These are phyloP conservation scores for Herpetotheres cachinnans DNA, from an alignment of 2,113 vertebrate species.

Conservation along the genomic window DNA sequence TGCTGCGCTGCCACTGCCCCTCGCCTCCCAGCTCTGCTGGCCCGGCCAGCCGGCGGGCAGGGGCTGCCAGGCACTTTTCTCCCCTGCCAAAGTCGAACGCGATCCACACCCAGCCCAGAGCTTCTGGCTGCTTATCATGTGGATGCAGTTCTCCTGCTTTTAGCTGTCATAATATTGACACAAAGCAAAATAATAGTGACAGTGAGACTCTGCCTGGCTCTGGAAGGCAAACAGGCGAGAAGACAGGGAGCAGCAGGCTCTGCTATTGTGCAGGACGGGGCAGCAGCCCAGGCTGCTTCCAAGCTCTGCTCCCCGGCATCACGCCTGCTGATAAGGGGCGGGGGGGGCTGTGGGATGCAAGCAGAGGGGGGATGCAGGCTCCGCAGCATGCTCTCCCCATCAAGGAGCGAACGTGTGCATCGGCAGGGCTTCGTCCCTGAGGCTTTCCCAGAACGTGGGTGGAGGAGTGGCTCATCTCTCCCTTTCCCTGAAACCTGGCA, in stretches of 20 bases:
- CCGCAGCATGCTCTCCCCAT: not conserved
- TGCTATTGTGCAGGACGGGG: not conserved
- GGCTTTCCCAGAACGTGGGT: constrained; percentile 37
- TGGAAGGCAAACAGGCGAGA: constrained; percentile 38
- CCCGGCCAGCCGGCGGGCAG: not conserved
- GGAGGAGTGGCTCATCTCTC: constrained; percentile 46
- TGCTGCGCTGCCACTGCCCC: not conserved
- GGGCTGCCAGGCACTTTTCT: not conserved
- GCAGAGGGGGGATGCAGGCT: not conserved
- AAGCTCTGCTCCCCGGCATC: not conserved
- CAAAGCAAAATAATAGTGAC: constrained; percentile 55
- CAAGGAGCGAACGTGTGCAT: not conserved
- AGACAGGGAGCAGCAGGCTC: not conserved
- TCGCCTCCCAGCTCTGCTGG: not conserved
- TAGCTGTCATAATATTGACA: constrained; percentile 69
- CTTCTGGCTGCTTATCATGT: constrained; percentile 60
- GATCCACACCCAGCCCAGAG: constrained; percentile 14
- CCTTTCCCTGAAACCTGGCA: constrained; percentile 35
- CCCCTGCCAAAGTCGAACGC: constrained; percentile 9
- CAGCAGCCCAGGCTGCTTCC: constrained; percentile 12
- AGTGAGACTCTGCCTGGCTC: constrained; percentile 33
- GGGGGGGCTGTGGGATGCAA: not conserved
- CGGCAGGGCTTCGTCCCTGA: constrained; percentile 4
- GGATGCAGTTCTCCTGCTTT: constrained; percentile 55
- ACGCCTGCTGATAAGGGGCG: not conserved